Evolutionary conservation across 2,888 invertebrate genomes (phyloP).

Genomic region (Lutraria lutraria): DNA sequence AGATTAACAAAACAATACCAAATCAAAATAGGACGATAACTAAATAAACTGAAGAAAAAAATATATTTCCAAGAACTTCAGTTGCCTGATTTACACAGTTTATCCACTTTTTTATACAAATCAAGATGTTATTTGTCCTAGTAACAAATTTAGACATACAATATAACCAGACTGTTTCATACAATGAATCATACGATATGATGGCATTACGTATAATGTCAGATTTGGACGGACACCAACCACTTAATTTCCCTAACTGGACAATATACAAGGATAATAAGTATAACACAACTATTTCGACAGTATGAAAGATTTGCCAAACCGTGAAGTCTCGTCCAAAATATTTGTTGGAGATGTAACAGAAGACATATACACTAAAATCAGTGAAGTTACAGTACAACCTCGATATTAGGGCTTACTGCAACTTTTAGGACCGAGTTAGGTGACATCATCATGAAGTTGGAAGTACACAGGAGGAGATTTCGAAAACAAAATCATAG

Average conservation of each 20-base stretch:
- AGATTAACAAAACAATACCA: no score
- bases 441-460: no score
- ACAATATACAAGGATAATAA: background rate
- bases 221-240: constrained; percentile 15
- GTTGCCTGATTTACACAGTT: no score
- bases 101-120: no score
- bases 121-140: no score
- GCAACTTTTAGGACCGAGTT: no score
- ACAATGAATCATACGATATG: background rate
- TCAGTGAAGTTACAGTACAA: background rate
- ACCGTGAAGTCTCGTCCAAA: background rate
- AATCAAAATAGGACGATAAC: no score
- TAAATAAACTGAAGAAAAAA: no score
- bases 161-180: background rate
- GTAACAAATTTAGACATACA: background rate
- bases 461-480: no score
- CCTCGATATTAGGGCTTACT: background rate
- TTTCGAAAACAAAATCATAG: no score
- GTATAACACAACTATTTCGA: background rate
- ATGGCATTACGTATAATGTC: background rate
- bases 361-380: background rate
- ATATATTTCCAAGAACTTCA: no score
- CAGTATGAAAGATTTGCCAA: constrained; percentile 3
- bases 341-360: background rate
- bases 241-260: background rate